Conservation (phyloP, 2,113 vertebrate species). For the Thamnophis sirtalis region DNA sequence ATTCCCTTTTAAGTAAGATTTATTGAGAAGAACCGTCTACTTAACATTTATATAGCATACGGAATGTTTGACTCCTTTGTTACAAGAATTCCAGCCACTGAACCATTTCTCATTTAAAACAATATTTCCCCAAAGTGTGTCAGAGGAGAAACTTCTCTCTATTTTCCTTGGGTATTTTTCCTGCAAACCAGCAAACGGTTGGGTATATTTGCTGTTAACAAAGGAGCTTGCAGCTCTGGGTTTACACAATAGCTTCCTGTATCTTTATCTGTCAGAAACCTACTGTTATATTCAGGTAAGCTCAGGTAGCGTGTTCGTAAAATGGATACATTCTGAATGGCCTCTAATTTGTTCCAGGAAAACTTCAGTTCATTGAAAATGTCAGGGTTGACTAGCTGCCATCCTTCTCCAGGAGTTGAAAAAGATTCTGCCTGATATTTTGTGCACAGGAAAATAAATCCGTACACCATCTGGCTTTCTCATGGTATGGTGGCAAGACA, state of each 20-base stretch:
- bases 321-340: not conserved
- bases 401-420: not conserved
- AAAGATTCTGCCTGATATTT: not conserved
- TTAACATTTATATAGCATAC: not conserved
- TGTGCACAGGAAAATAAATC: not conserved
- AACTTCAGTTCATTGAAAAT: not conserved
- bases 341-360: not conserved
- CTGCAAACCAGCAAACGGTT: not conserved
- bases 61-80: not conserved
- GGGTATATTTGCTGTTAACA: not conserved
- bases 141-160: not conserved
- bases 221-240: not conserved
- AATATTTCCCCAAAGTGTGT: not conserved
- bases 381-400: not conserved
- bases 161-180: not conserved
- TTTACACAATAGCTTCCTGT: not conserved
- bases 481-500: not conserved
- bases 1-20: not conserved
- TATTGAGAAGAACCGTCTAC: not conserved
- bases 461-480: not conserved
- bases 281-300: not conserved
- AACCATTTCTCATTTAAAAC: not conserved
- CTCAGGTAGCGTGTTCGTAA: not conserved
- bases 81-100: not conserved
- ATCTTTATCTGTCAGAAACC: not conserved